A percentile compares a stretch with the other conserved stretches of the same genome.
Conservation (phyloP, 1,140 invertebrate species). For the Brachionus paranguensis region DNA sequence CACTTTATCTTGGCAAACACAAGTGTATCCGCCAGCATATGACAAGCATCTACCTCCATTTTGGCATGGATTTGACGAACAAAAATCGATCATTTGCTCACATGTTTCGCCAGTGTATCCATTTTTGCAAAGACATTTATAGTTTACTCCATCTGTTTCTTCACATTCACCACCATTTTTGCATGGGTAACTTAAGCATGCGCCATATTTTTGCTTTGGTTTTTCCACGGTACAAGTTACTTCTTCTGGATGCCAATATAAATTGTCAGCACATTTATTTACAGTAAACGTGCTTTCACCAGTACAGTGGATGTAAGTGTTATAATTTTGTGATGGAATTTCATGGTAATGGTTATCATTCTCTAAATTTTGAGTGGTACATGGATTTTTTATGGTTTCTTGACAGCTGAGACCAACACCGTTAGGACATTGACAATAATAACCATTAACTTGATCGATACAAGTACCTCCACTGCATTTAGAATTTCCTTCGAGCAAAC, state of each 20-base stretch:
- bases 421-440: conserved; percentile 34
- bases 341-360: not conserved
- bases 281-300: not conserved
- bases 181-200: conserved; percentile 20
- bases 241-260: conserved; percentile 31
- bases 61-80: conserved; percentile 39
- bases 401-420: not conserved
- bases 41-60: conserved; percentile 39
- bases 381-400: conserved; percentile 6
- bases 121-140: conserved; percentile 7
- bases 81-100: conserved; percentile 30
- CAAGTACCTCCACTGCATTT: conserved; percentile 18
- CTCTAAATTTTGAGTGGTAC: not conserved
- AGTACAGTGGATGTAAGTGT: conserved; percentile 15
- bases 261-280: not conserved
- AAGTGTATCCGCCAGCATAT: conserved; percentile 35
- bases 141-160: not conserved
- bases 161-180: conserved; percentile 40
- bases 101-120: conserved; percentile 34
- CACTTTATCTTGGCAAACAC: conserved; percentile 26
- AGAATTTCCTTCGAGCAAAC: not conserved
- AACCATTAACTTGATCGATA: conserved; percentile 27
- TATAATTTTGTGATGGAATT: not conserved
- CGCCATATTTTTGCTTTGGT: not conserved
- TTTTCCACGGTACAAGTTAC: not conserved